Base-by-base conservation (phyloP, 2,888 invertebrate genomes). In the Leptarthrus brevirostris region DNA sequence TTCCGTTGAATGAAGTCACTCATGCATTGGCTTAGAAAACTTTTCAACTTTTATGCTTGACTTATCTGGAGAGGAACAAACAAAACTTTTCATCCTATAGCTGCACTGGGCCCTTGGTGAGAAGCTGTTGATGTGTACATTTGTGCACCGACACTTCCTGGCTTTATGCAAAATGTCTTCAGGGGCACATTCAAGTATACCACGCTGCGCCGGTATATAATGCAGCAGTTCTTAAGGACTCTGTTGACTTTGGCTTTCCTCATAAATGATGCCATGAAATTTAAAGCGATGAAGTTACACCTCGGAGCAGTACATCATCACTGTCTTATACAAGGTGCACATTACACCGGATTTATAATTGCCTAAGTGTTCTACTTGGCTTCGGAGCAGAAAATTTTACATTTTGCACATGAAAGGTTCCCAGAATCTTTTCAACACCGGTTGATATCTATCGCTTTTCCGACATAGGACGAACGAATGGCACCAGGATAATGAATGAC, bases 181-280 rank as follows among this genome's bases (percentile, higher is more conserved):
- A 18, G 10, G 58, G 64, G 64, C 47, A 44, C 26, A 47, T 47
- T 64, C 26, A 64, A 40, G 58, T n/a, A 40, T 40, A 40, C 16
- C 64, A 20, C 22, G 18, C 44, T 64, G 36, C 12, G 58, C 44
- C 47, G 22, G 16, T 44, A 44, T 36, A 12, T 18, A 20, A 22
- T 64, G 64, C 36, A 22, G 70, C 34, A 58, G 56, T 74, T 70
- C 74, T 61, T 56, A 16, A 71, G 69, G 70, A 58, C 49, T 24
- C 22, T 74, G 74, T 74, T 74, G 56, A 70, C 74, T 70, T 58
- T 74, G 58, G 49, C 69, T 74, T 74, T 58, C 40, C 34, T 16
- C 49, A 20, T 70, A 74, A 74, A 74, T 70, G 70, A 61, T 74
- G 70, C 44, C 74, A 74, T 74, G 70, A 74, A 74, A 71, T 74